Conservation (phyloP, 2,113 vertebrate genomes). For the Labrus mixtus region DNA sequence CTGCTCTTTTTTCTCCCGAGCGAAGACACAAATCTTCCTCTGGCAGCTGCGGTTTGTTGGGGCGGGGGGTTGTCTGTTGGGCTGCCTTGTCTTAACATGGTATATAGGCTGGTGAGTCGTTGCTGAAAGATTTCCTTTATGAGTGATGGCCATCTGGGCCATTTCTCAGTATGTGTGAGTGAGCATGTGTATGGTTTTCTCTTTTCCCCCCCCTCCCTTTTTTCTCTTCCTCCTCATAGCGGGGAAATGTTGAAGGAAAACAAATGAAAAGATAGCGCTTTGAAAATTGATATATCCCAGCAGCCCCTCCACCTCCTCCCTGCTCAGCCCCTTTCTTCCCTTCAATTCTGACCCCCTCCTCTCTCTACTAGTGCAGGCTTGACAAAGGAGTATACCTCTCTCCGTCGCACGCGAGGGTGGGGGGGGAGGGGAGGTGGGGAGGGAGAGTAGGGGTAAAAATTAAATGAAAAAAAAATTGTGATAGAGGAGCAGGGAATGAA, state of each 20-base stretch:
- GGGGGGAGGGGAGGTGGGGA: not conserved
- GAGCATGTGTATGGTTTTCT: slow-evolving; percentile 35
- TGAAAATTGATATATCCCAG: slow-evolving; percentile 79
- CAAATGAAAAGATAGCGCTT: slow-evolving; percentile 81
- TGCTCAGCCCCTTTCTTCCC: slow-evolving; percentile 17
- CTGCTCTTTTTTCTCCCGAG: slow-evolving; percentile 38
- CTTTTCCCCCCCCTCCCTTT: not conserved
- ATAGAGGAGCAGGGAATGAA: slow-evolving; percentile 33
- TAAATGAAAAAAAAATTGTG: slow-evolving; percentile 29
- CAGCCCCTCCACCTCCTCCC: slow-evolving; percentile 23
- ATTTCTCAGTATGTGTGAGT: slow-evolving; percentile 40
- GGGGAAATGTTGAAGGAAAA: slow-evolving; percentile 77
- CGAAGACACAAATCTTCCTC: slow-evolving; percentile 74
- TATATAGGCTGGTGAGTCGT: slow-evolving; percentile 65
- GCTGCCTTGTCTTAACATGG: slow-evolving; percentile 70
- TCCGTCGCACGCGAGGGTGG: slow-evolving; percentile 73
- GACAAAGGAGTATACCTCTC: slow-evolving; percentile 76
- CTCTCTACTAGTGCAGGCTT: slow-evolving; percentile 74
- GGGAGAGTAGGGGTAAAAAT: slow-evolving; percentile 28
- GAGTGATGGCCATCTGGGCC: slow-evolving; percentile 71
- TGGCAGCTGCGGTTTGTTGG: slow-evolving; percentile 61
- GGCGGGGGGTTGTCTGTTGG: slow-evolving; percentile 19
- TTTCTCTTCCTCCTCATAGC: slow-evolving; percentile 57
- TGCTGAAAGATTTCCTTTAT: slow-evolving; percentile 72
- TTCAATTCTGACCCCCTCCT: slow-evolving; percentile 47